Conservation (phyloP, 64 coral and sea anemone species). For the Catalaphyllia jardinei region DNA sequence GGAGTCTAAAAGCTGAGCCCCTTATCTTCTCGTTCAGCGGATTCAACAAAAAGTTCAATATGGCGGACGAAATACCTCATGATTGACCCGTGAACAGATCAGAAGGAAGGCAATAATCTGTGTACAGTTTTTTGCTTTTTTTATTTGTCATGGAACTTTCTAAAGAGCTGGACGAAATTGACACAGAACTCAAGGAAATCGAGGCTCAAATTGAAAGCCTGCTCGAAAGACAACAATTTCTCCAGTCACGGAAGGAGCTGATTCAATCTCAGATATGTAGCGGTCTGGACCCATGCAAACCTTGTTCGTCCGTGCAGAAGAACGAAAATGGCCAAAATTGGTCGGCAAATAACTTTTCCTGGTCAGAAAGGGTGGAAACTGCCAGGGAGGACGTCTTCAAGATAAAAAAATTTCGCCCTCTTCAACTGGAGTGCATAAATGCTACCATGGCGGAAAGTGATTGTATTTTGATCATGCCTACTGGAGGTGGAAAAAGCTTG, state of each 20-base stretch:
- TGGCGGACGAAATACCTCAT: background rate
- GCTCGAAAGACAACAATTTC: conserved; percentile 69
- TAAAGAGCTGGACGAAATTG: conserved; percentile 70
- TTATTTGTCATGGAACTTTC: conserved; percentile 30
- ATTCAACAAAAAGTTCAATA: background rate
- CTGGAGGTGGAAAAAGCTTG: conserved; percentile 89
- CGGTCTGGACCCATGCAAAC: background rate
- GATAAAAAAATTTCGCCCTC: conserved; percentile 70
- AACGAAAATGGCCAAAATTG: conserved; percentile 37
- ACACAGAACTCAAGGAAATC: conserved; percentile 67
- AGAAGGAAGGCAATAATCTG: too few species aligned
- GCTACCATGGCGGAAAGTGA: conserved; percentile 87
- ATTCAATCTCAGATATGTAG: conserved; percentile 46
- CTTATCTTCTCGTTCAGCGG: background rate
- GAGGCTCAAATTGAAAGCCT: conserved; percentile 66
- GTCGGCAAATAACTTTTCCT: conserved; percentile 59
- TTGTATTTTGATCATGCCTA: conserved; percentile 96
- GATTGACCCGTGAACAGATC: background rate
- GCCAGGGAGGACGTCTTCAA: conserved; percentile 62
- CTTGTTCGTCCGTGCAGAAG: background rate
- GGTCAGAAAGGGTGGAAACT: conserved; percentile 74
- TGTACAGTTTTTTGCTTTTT: background rate
- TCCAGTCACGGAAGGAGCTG: conserved; percentile 40
- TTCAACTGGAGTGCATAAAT: conserved; percentile 92
- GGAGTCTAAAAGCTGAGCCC: background rate